A percentile compares a stretch with the other conserved stretches of the same genome.
phyloP scores from a whole-genome alignment of 2,797 vertebrate species.

The Mycteria americana region DNA sequence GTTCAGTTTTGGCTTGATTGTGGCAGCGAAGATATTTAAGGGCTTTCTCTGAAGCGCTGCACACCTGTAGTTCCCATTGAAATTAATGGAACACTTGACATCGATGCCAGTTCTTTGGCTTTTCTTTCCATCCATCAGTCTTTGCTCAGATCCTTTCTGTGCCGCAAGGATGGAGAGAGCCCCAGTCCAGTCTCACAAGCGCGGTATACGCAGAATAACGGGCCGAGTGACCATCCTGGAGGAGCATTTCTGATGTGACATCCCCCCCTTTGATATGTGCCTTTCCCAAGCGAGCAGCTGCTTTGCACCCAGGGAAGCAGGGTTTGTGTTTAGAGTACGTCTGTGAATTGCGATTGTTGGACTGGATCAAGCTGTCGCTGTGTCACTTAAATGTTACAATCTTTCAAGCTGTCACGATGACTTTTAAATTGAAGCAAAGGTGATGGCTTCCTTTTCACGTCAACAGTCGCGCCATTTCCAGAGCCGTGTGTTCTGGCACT shows the following conservation, averaged over 20 bases:
- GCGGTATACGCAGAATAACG: background rate
- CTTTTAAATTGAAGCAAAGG: slow-evolving; percentile 54
- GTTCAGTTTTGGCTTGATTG: background rate
- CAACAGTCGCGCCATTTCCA: background rate
- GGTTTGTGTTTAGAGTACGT: slow-evolving; percentile 1
- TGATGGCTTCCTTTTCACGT: slow-evolving; percentile 19
- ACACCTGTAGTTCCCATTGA: background rate
- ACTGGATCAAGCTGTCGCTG: slow-evolving; percentile 10
- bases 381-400: slow-evolving; percentile 56
- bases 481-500: background rate
- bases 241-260: slow-evolving; percentile 26
- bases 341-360: background rate
- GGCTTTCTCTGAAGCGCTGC: background rate
- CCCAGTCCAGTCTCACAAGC: background rate
- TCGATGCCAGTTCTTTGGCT: background rate
- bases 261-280: background rate
- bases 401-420: slow-evolving; percentile 46
- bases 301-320: background rate
- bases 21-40: background rate
- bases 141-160: background rate
- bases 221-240: background rate
- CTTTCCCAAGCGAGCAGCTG: background rate
- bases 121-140: background rate
- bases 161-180: background rate
- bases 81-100: background rate